Percentiles rank a stretch among this genome's conserved stretches.
Conservation (phyloP, 2,888 invertebrate species). For the Dolichopus griseipennis region DNA sequence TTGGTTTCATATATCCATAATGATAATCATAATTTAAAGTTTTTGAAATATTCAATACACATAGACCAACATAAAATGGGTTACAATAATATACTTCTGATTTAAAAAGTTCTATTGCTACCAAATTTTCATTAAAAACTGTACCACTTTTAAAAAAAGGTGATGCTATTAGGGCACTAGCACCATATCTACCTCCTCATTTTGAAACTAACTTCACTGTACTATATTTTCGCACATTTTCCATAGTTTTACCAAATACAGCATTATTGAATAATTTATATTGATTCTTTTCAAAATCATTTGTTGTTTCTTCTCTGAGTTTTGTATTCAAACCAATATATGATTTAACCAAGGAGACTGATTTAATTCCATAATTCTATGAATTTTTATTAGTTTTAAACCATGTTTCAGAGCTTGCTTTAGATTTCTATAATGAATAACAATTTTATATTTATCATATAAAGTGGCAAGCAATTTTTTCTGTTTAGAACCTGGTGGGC, state of each 20-base stretch:
- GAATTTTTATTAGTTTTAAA: constrained; percentile 25
- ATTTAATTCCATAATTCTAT: constrained; percentile 29
- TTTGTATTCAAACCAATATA: constrained; percentile 18
- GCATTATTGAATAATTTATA: constrained; percentile 9
- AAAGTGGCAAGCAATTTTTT: constrained; percentile 28
- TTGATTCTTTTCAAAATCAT: constrained; percentile 10
- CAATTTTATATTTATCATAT: constrained; percentile 27
- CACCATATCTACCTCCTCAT: constrained; percentile 30
- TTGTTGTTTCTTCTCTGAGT: constrained; percentile 10
- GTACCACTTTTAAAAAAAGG: constrained; percentile 30
- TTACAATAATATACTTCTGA: constrained; percentile 30
- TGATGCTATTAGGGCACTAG: constrained; percentile 25
- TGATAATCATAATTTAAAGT: constrained; percentile 34
- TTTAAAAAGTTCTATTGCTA: constrained; percentile 32
- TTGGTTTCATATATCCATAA: constrained; percentile 31
- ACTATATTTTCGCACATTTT: constrained; percentile 15
- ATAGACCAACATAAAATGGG: constrained; percentile 37
- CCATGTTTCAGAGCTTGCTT: no score
- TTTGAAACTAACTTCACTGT: constrained; percentile 40
- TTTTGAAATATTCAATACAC: constrained; percentile 39
- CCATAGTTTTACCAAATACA: constrained; percentile 15
- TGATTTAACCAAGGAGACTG: constrained; percentile 32
- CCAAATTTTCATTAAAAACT: constrained; percentile 34
- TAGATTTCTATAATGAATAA: constrained; percentile 33
- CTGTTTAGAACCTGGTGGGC: no score